Conservation (phyloP, 2,797 vertebrate genomes). For the Molothrus aeneus region DNA sequence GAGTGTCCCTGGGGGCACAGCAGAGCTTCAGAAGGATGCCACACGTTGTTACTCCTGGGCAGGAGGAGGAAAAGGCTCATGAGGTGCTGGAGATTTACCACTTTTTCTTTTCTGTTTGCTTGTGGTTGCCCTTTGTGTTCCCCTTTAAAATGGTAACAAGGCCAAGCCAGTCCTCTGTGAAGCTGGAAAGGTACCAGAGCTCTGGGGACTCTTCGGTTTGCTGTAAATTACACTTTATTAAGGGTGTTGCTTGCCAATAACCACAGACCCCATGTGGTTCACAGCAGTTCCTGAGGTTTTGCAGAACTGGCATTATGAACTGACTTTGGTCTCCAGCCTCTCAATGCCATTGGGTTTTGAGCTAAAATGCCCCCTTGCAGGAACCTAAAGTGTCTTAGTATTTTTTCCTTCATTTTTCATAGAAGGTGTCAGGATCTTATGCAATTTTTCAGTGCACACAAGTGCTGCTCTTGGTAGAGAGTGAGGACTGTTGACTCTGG, state of each 20-base stretch:
- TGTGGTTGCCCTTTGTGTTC: not conserved
- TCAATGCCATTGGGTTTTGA: not conserved
- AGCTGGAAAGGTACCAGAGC: not conserved
- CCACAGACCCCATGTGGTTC: not conserved
- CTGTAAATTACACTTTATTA: not conserved
- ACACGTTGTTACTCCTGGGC: accelerated
- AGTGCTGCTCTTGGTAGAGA: not conserved
- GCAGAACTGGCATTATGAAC: not conserved
- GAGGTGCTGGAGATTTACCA: not conserved
- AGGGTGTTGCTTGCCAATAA: not conserved
- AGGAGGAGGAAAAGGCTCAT: not conserved
- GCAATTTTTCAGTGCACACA: not conserved
- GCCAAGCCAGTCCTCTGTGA: not conserved
- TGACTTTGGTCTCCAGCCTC: not conserved
- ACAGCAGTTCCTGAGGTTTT: slow-evolving; percentile 12
- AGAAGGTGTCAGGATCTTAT: not conserved
- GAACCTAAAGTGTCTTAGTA: not conserved
- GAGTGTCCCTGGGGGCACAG: not conserved
- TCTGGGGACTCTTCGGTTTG: not conserved
- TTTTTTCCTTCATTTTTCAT: not conserved
- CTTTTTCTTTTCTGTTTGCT: not conserved
- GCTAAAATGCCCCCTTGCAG: not conserved
- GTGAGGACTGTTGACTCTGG: slow-evolving; percentile 4
- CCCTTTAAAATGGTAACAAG: not conserved
- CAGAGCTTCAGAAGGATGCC: accelerated